Evolutionary conservation across 2,888 invertebrate species (phyloP).

Genomic region (Parascotia fuliginaria): DNA sequence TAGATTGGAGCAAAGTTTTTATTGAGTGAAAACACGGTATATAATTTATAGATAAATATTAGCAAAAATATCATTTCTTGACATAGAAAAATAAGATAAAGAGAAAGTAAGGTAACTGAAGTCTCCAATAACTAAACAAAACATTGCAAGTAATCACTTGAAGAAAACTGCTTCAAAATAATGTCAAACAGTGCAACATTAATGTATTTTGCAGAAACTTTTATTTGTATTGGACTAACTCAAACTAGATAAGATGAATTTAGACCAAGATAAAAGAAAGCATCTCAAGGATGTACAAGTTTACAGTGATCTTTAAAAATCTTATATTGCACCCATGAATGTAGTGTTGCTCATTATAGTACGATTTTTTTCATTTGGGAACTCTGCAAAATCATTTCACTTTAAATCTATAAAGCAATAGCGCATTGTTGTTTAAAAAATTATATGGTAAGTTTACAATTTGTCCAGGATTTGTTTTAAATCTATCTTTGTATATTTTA

Average conservation of each 20-base stretch:
- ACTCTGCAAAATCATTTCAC: too few relatives aligned
- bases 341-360: too few relatives aligned
- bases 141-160: neutral
- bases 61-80: too few relatives aligned
- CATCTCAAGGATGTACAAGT: conserved; percentile 35
- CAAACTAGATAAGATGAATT: conserved; percentile 40
- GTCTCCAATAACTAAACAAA: neutral
- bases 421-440: too few relatives aligned
- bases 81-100: neutral
- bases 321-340: neutral
- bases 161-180: neutral
- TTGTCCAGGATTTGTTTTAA: too few relatives aligned
- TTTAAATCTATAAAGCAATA: too few relatives aligned
- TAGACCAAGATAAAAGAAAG: conserved; percentile 44
- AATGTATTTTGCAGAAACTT: conserved; percentile 13
- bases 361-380: too few relatives aligned
- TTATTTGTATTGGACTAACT: conserved; percentile 28
- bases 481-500: too few relatives aligned
- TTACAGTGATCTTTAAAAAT: conserved; percentile 5
- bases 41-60: too few relatives aligned
- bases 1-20: too few relatives aligned
- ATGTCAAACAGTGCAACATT: conserved; percentile 5
- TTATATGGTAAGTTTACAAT: too few relatives aligned
- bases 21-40: too few relatives aligned
- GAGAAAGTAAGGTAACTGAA: neutral